phyloP scores from a whole-genome alignment of 2,113 vertebrate species.

The Indri indri region DNA sequence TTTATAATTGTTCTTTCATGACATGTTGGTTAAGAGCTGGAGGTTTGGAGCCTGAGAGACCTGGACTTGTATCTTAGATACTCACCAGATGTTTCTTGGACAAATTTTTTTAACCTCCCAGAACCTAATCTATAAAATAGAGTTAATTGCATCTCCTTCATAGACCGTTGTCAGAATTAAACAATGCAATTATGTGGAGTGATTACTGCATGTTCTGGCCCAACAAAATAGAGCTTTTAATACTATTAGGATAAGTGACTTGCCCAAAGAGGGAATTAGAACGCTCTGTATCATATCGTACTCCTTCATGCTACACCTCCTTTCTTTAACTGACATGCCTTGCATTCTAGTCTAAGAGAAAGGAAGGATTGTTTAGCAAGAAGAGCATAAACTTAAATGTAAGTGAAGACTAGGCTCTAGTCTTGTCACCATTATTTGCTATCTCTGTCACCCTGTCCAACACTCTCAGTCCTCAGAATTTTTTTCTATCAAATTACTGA shows the following conservation, averaged over 20 bases:
- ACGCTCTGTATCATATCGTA: not conserved
- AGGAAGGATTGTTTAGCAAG: not conserved
- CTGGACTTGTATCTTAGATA: not conserved
- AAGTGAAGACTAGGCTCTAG: not conserved
- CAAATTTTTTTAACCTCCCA: not conserved
- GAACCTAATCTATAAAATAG: not conserved
- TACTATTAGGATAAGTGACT: not conserved
- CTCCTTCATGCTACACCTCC: not conserved
- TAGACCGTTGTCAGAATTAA: not conserved
- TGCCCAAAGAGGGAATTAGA: not conserved
- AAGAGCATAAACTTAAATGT: not conserved
- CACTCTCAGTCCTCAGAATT: not conserved
- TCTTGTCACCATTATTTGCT: not conserved
- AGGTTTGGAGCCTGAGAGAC: not conserved
- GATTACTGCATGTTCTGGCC: not conserved
- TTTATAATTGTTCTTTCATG: not conserved
- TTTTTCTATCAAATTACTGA: not conserved
- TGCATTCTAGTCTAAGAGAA: not conserved
- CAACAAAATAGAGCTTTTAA: not conserved
- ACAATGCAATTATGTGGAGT: not conserved
- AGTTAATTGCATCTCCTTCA: not conserved
- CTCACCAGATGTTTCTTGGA: not conserved
- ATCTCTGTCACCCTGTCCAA: not conserved
- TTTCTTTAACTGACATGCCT: not conserved
- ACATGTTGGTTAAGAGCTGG: not conserved